A percentile compares a stretch with the other conserved stretches of the same genome.
Evolutionary conservation across 2,113 vertebrate genomes (phyloP).

Genomic region (Passer domesticus): DNA sequence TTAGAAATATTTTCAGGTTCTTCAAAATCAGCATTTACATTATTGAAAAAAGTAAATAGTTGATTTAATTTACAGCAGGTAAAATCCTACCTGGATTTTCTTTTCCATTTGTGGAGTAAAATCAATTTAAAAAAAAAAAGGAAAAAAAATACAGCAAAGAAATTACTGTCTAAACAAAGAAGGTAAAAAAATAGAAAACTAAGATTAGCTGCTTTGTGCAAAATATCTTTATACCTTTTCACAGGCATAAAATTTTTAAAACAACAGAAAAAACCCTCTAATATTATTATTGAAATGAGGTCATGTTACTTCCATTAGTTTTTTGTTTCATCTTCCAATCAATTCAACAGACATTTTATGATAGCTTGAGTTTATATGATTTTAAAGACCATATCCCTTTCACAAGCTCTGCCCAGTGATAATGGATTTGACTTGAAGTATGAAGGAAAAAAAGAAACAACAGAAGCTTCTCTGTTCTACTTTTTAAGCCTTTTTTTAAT

Average conservation of each 20-base stretch:
- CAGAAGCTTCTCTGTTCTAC: constrained; percentile 1
- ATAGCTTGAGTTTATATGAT: constrained; percentile 31
- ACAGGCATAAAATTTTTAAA: constrained; percentile 8
- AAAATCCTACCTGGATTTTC: constrained; percentile 29
- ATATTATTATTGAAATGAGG: constrained; percentile 67
- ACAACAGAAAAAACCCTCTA: neutral
- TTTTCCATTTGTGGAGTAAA: constrained; percentile 26
- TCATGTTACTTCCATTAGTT: constrained; percentile 56
- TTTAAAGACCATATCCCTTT: constrained; percentile 59
- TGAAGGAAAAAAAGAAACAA: neutral
- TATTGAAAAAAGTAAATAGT: constrained; percentile 62
- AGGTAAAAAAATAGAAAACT: neutral
- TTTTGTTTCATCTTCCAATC: constrained; percentile 64
- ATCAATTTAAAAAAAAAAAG: constrained; percentile 28
- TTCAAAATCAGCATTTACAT: constrained; percentile 64
- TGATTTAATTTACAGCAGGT: constrained; percentile 40
- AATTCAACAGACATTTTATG: constrained; percentile 45
- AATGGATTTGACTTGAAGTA: constrained; percentile 39
- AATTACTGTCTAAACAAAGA: neutral
- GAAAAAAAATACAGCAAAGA: neutral
- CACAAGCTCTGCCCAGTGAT: constrained; percentile 46
- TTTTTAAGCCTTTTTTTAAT: constrained; percentile 9
- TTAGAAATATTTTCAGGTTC: constrained; percentile 58
- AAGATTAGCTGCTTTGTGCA: neutral
- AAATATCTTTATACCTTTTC: constrained; percentile 29